Evolutionary conservation across 2,888 invertebrate genomes (phyloP).

Genomic region (Branchipolynoe longqiensis): DNA sequence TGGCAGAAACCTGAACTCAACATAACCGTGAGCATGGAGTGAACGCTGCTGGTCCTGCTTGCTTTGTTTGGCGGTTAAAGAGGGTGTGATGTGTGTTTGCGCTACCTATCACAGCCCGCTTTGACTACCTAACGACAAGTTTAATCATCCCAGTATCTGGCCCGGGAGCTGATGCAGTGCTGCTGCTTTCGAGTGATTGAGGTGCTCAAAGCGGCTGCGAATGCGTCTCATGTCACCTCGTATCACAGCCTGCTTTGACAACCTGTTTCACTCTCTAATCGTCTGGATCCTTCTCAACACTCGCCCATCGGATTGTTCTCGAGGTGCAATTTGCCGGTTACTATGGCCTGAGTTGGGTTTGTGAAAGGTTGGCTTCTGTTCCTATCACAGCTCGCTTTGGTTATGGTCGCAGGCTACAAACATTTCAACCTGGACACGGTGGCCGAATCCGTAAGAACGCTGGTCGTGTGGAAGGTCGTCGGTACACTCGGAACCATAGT

Average conservation of each 20-base stretch:
- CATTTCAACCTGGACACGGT: neutral
- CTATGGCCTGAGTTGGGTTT: neutral
- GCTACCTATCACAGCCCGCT: conserved; percentile 60
- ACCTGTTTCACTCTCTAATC: neutral
- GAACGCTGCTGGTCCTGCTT: neutral
- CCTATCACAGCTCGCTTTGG: conserved; percentile 46
- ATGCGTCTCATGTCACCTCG: conserved; percentile 38
- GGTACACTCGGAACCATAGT: too few species aligned
- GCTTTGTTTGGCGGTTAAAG: conserved; percentile 38
- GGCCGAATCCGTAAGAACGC: too few species aligned
- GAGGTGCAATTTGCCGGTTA: neutral
- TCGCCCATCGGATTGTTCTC: neutral
- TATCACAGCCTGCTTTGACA: conserved; percentile 62
- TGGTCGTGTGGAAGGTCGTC: too few species aligned
- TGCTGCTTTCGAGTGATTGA: conserved; percentile 18
- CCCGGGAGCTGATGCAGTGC: neutral
- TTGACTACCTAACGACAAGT: conserved; percentile 47
- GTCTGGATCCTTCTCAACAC: neutral
- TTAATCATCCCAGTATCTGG: neutral
- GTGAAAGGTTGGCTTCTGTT: neutral
- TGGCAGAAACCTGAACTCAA: neutral
- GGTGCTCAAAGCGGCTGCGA: conserved; percentile 47
- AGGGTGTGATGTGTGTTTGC: conserved; percentile 42
- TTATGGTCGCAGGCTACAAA: neutral
- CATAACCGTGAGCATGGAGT: neutral